Evolutionary conservation across 2,888 invertebrate genomes (phyloP), one percentile per base, ranked within the genome.

Genomic region (Nowickia ferox): DNA sequence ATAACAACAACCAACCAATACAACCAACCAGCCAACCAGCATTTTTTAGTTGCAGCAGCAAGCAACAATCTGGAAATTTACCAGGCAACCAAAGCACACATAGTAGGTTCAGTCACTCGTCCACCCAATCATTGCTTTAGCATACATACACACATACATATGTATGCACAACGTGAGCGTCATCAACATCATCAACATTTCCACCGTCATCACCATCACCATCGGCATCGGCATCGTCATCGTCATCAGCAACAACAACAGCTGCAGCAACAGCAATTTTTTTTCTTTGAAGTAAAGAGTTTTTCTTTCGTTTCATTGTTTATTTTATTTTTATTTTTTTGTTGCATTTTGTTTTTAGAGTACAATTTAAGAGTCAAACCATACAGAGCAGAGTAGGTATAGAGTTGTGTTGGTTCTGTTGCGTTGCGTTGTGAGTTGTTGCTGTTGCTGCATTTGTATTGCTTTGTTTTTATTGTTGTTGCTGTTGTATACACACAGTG

Each of bases 401-500:
- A 74, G 76, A 72, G 80, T 84, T 76, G 69, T 75, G 81, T 72
- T 84, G 82, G 81, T 78, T 84, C 66, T 75, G 69, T 55, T 76
- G 61, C 48, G 69, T 53, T 46, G 48, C 46, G 63, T 75, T 80
- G 57, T 59, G 53, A 72, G 71, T 77, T 77, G 83, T 48, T 71
- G 59, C 69, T 69, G 78, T 71, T 69, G 78, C 69, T 76, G 76
- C 59, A 59, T 68, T 48, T 15, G 71, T 57, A 53, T 63, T 69
- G 77, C 48, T 22, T 55, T 80, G 69, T 69, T 66, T 11, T 51
- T 77, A 10, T 44, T 75, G 68, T 68, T 85, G 65, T 65, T 72
- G 61, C 53, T 84, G 79, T 72, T 82, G 82, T 82, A 83, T 80
- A 76, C 83, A 83, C 80, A 83, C 80, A 87, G 87, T 88, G 88